Percentiles rank a stretch among this genome's conserved stretches.
phyloP scores from a whole-genome alignment of 2,113 vertebrate genomes.

The Eurypyga helias region DNA sequence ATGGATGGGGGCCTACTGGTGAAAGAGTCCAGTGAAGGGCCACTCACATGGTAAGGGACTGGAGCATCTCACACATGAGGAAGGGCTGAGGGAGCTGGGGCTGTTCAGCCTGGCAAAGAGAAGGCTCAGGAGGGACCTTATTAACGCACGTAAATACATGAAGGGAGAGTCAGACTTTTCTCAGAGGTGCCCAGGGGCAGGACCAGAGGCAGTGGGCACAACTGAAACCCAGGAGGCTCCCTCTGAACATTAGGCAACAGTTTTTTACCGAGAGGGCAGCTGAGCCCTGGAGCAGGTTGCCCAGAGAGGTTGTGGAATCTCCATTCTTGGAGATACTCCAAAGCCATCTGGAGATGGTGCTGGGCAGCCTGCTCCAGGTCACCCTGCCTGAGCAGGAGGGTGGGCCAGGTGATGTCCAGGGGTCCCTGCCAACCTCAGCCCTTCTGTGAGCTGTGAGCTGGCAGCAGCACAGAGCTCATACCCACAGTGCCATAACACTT shows the following conservation, averaged over 20 bases:
- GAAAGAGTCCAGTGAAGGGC: not conserved
- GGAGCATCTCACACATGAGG: not conserved
- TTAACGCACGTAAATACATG: not conserved
- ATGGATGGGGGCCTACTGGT: not conserved
- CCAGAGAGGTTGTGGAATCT: not conserved
- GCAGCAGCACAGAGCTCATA: not conserved
- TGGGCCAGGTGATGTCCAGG: not conserved
- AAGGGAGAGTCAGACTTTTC: not conserved
- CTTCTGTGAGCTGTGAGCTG: not conserved
- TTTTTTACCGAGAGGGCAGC: not conserved
- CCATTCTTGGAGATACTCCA: not conserved
- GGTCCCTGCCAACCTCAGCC: not conserved
- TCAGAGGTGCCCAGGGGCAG: not conserved
- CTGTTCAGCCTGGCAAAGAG: not conserved
- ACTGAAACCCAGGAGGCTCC: not conserved
- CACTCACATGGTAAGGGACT: no score
- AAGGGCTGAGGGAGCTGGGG: not conserved
- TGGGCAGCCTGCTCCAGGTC: not conserved
- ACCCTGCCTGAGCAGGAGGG: not conserved
- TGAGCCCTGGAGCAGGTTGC: not conserved
- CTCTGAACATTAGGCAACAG: not conserved
- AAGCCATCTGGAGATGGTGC: fast-evolving
- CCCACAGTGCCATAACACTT: no score
- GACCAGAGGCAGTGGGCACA: not conserved
- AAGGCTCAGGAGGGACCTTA: not conserved